These are phyloP conservation scores for Dryobates pubescens DNA, from an alignment of 2,797 vertebrate genomes.

Conservation along the genomic window DNA sequence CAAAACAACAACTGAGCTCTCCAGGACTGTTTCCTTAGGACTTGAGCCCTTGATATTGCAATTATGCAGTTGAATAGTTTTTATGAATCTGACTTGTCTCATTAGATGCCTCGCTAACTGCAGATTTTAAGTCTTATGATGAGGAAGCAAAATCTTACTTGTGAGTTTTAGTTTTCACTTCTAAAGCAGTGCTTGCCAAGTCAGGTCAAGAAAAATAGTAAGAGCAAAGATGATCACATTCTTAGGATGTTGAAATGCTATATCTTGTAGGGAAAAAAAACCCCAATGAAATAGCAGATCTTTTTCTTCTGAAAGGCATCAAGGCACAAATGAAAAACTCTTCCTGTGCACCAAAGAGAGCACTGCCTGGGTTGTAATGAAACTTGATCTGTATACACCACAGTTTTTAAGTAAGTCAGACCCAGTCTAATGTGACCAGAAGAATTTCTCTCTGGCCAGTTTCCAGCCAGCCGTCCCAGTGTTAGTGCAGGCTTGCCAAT, in stretches of 20 bases:
- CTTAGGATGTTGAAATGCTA: background rate
- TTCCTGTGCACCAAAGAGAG: background rate
- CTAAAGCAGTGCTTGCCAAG: background rate
- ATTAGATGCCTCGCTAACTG: slow-evolving; percentile 5
- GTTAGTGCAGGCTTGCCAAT: background rate
- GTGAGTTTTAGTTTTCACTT: background rate
- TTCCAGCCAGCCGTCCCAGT: background rate
- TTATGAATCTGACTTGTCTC: slow-evolving; percentile 30
- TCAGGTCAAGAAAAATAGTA: slow-evolving; percentile 3
- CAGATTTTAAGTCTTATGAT: background rate
- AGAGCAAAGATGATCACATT: background rate
- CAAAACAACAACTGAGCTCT: slow-evolving; percentile 29
- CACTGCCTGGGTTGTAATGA: background rate
- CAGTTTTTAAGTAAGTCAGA: slow-evolving; percentile 19
- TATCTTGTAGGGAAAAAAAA: background rate
- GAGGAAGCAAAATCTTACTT: background rate
- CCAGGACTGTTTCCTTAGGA: slow-evolving; percentile 46
- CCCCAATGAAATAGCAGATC: background rate
- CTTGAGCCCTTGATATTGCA: slow-evolving; percentile 31
- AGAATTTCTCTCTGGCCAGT: background rate
- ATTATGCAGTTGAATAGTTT: slow-evolving; percentile 43
- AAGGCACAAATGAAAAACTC: background rate
- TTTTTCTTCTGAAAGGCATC: background rate
- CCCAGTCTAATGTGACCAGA: background rate
- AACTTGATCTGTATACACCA: background rate